These are phyloP conservation scores for Chironomus riparius DNA, from an alignment of 2,888 invertebrate species.

Conservation along the genomic window DNA sequence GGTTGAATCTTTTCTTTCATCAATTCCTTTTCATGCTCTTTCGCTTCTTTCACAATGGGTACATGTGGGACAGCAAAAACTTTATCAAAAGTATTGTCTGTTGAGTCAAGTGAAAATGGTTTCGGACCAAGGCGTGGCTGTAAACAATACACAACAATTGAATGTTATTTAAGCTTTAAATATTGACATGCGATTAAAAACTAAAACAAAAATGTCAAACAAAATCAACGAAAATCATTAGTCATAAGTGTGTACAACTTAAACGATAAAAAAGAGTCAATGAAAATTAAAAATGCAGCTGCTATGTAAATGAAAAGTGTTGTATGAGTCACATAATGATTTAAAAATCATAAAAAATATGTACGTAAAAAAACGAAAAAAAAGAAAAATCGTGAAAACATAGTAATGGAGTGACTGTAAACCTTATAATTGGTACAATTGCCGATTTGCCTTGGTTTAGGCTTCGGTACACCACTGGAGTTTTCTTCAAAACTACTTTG, in stretches of 20 bases:
- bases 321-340: not conserved
- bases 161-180: constrained; percentile 3
- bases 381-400: constrained; percentile 19
- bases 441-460: constrained; percentile 58
- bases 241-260: not conserved
- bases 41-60: constrained; percentile 41
- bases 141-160: constrained; percentile 31
- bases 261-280: not conserved
- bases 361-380: constrained; percentile 28
- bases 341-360: not conserved
- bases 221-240: no score
- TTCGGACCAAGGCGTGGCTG: constrained; percentile 80
- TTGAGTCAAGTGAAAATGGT: constrained; percentile 68
- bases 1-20: not conserved
- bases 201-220: not conserved
- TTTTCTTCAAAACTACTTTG: constrained; percentile 47
- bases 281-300: not conserved
- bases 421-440: constrained; percentile 57
- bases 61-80: constrained; percentile 72
- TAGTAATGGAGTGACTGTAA: not conserved
- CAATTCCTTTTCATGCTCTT: constrained; percentile 34
- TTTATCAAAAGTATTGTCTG: constrained; percentile 70
- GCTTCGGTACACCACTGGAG: constrained; percentile 42
- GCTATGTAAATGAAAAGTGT: not conserved
- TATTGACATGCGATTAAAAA: constrained; percentile 18